These are phyloP conservation scores for Rhinichthys klamathensis DNA, from an alignment of 2,113 vertebrate species.

Conservation along the genomic window DNA sequence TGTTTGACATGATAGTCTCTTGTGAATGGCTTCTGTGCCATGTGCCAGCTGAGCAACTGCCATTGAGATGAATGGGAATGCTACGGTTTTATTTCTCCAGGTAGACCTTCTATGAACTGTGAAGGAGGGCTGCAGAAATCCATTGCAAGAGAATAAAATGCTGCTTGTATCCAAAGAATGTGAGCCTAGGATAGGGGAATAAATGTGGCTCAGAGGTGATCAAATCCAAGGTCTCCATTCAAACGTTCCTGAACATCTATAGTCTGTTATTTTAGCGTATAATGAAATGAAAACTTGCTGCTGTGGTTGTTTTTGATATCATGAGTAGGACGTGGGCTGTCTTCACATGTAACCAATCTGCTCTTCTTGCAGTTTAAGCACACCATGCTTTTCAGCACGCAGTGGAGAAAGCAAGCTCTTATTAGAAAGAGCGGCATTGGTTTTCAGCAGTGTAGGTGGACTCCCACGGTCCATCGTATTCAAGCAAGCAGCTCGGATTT, in stretches of 20 bases:
- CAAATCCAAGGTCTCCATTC: slow-evolving; percentile 13
- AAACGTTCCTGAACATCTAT: slow-evolving; percentile 33
- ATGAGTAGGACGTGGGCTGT: slow-evolving; percentile 55
- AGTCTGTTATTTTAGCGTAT: slow-evolving; percentile 24
- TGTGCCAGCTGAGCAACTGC: slow-evolving; percentile 3
- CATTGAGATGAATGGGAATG: slow-evolving; percentile 8
- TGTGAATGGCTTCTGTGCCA: slow-evolving; percentile 5
- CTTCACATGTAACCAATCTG: slow-evolving; percentile 63
- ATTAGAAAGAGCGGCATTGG: slow-evolving; percentile 61
- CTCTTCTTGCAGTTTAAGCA: slow-evolving; percentile 31
- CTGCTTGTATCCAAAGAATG: slow-evolving; percentile 7
- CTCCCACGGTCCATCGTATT: slow-evolving; percentile 28
- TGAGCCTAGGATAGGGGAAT: background rate
- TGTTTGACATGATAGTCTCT: background rate
- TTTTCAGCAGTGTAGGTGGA: slow-evolving; percentile 52
- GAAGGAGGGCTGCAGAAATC: slow-evolving; percentile 8
- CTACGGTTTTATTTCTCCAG: background rate
- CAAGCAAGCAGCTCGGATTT: slow-evolving; percentile 43
- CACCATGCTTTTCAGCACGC: slow-evolving; percentile 58
- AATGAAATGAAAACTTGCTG: slow-evolving; percentile 50
- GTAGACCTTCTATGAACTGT: slow-evolving; percentile 29
- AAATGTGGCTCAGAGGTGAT: slow-evolving; percentile 14
- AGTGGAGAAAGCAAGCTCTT: slow-evolving; percentile 49
- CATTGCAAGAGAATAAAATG: background rate
- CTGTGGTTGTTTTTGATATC: slow-evolving; percentile 44